A percentile compares a stretch with the other conserved stretches of the same genome.
Conservation (phyloP, 2,888 invertebrate species). For the Neoscelio sp. region DNA sequence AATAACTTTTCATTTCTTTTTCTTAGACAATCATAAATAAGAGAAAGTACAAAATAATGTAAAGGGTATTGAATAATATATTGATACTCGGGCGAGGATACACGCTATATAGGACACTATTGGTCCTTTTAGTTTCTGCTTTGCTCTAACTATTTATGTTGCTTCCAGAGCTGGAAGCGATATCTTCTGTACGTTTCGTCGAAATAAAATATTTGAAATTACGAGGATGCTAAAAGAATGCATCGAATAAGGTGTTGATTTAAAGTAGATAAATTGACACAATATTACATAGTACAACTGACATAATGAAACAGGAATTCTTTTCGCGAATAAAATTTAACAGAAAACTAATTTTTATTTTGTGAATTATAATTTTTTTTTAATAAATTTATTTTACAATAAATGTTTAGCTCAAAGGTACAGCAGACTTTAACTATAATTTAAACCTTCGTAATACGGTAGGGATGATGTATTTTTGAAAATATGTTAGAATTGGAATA, state of each 20-base stretch:
- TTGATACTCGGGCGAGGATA: slow-evolving; percentile 43
- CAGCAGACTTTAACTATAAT: too few relatives aligned
- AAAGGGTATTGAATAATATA: slow-evolving; percentile 54
- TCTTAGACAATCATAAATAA: slow-evolving; percentile 44
- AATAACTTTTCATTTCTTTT: slow-evolving; percentile 18
- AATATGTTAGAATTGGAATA: too few relatives aligned
- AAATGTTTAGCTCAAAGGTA: too few relatives aligned
- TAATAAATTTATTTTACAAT: too few relatives aligned
- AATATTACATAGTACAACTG: too few relatives aligned
- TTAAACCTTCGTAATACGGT: too few relatives aligned
- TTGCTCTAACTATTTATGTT: slow-evolving; percentile 53
- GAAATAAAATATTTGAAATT: slow-evolving; percentile 40
- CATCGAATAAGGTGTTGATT: slow-evolving; percentile 2
- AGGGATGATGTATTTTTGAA: too few relatives aligned
- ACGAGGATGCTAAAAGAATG: slow-evolving; percentile 19
- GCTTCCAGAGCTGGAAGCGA: slow-evolving; percentile 33
- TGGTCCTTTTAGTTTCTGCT: slow-evolving; percentile 57
- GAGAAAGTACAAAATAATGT: slow-evolving; percentile 47
- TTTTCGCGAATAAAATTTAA: too few relatives aligned
- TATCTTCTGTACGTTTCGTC: slow-evolving; percentile 30
- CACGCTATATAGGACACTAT: slow-evolving; percentile 29
- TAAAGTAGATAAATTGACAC: too few relatives aligned
- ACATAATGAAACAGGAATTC: too few relatives aligned
- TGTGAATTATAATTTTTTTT: too few relatives aligned
- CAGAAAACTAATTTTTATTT: too few relatives aligned